Percentiles rank a stretch among this genome's conserved stretches.
These are phyloP conservation scores for Drosophila paranaensis DNA, from an alignment of 2,888 invertebrate genomes.

Conservation along the genomic window DNA sequence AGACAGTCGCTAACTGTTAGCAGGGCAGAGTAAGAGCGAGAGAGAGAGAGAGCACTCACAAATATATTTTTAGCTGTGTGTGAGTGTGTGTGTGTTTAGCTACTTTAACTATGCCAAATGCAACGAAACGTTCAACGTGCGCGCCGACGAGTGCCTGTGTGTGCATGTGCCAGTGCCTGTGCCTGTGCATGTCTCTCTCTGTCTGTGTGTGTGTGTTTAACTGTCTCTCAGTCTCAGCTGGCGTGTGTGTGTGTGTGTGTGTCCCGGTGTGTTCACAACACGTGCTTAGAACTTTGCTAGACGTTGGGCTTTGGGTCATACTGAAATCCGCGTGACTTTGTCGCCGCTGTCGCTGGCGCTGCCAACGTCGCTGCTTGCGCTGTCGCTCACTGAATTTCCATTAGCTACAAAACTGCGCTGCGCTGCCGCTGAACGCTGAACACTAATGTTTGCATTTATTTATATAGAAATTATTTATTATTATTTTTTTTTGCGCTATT, in stretches of 20 bases:
- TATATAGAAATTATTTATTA: slow-evolving; percentile 11
- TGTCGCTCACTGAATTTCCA: slow-evolving; percentile 19
- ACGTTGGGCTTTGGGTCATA: slow-evolving; percentile 84
- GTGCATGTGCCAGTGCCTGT: slow-evolving; percentile 1
- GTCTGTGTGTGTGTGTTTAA: slow-evolving; percentile 14
- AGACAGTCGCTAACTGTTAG: slow-evolving; percentile 24
- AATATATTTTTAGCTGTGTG: not conserved
- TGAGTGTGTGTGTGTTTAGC: slow-evolving; percentile 9
- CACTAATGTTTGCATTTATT: slow-evolving; percentile 16
- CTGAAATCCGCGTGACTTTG: slow-evolving; percentile 85
- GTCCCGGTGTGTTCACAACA: slow-evolving; percentile 77
- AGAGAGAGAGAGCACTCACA: not conserved
- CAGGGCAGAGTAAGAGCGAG: slow-evolving; percentile 4
- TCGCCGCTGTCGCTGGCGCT: slow-evolving; percentile 39
- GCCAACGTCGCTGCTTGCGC: slow-evolving; percentile 24
- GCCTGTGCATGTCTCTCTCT: slow-evolving; percentile 1
- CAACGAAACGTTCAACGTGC: slow-evolving; percentile 67
- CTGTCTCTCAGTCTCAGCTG: slow-evolving; percentile 44
- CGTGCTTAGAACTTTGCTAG: slow-evolving; percentile 84
- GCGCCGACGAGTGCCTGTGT: slow-evolving; percentile 2
- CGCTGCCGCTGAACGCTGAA: not conserved
- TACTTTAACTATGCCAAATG: slow-evolving; percentile 65
- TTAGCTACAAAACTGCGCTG: slow-evolving; percentile 38
- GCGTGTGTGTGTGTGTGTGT: slow-evolving; percentile 39
- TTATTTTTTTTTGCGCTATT: slow-evolving; percentile 23